Conservation (phyloP, 2,797 vertebrate genomes). For the Chloroceryle amazona region DNA sequence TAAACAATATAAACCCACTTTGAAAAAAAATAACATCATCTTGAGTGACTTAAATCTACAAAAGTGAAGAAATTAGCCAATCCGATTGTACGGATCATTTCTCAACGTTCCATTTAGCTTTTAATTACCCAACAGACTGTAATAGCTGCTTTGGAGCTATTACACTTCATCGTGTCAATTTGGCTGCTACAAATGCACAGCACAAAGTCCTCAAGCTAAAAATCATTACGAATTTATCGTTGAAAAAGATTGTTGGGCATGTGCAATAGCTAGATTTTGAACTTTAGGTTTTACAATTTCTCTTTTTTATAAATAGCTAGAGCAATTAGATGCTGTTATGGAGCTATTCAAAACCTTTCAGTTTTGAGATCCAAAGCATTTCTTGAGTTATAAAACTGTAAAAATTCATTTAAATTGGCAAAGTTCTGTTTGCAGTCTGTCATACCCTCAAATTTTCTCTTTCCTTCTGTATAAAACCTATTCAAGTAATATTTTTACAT, state of each 20-base stretch:
- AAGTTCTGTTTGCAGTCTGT: slow-evolving; percentile 45
- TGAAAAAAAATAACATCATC: slow-evolving; percentile 25
- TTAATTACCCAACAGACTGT: slow-evolving; percentile 75
- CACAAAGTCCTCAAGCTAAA: slow-evolving; percentile 71
- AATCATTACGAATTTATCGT: slow-evolving; percentile 69
- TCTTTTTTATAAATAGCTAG: slow-evolving; percentile 52
- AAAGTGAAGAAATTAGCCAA: slow-evolving; percentile 67
- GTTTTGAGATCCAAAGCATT: slow-evolving; percentile 33
- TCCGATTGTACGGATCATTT: slow-evolving; percentile 60
- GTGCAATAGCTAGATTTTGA: slow-evolving; percentile 32
- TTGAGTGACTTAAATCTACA: slow-evolving; percentile 57
- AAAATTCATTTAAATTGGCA: slow-evolving; percentile 30
- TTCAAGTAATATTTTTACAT: slow-evolving; percentile 3
- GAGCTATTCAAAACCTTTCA: slow-evolving; percentile 48
- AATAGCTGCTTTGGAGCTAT: slow-evolving; percentile 68
- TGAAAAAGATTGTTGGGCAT: slow-evolving; percentile 51
- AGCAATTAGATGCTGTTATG: slow-evolving; percentile 65
- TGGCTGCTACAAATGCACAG: slow-evolving; percentile 61
- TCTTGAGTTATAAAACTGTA: slow-evolving; percentile 29
- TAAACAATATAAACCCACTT: slow-evolving; percentile 28
- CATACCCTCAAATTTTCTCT: not conserved
- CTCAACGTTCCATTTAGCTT: slow-evolving; percentile 74
- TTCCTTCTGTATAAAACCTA: not conserved
- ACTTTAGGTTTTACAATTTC: slow-evolving; percentile 37
- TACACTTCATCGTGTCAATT: slow-evolving; percentile 66